Evolutionary conservation across 2,797 vertebrate genomes (phyloP).

Genomic region (Sylvia borin): DNA sequence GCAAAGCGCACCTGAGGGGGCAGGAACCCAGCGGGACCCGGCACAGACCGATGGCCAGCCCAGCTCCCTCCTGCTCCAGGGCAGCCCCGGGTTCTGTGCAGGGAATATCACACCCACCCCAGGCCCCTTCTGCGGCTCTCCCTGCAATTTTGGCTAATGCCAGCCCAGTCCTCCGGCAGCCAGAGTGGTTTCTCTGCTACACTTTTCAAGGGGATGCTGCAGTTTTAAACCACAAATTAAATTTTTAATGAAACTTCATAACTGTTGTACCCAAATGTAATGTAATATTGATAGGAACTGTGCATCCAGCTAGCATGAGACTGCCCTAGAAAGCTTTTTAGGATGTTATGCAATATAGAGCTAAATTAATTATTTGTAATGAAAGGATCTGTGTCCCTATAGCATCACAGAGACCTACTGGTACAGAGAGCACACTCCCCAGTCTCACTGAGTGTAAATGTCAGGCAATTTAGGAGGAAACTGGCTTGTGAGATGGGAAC

Average conservation of each 20-base stretch:
- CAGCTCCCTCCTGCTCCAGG: neutral
- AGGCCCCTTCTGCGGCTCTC: neutral
- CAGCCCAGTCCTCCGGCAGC: neutral
- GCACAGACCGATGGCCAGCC: accelerated
- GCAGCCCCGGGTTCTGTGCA: accelerated
- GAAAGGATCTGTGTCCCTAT: conserved; percentile 61
- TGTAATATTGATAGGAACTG: conserved; percentile 77
- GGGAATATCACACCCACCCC: accelerated
- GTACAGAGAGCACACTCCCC: conserved; percentile 11
- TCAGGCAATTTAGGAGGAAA: conserved; percentile 10
- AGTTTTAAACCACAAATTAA: conserved; percentile 78
- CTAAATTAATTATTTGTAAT: conserved; percentile 80
- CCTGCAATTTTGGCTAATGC: neutral
- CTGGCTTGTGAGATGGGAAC: conserved; percentile 2
- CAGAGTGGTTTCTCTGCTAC: neutral
- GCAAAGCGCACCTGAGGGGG: accelerated
- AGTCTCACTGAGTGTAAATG: conserved; percentile 30
- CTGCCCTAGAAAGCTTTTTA: conserved; percentile 77
- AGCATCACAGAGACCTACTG: conserved; percentile 49
- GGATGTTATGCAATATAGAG: conserved; percentile 77
- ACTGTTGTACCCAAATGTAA: conserved; percentile 64
- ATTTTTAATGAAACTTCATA: conserved; percentile 81
- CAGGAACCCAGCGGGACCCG: accelerated
- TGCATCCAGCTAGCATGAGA: conserved; percentile 69
- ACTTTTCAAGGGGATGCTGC: conserved; percentile 68